phyloP scores from a whole-genome alignment of 2,113 vertebrate genomes.

The Todiramphus chloris region DNA sequence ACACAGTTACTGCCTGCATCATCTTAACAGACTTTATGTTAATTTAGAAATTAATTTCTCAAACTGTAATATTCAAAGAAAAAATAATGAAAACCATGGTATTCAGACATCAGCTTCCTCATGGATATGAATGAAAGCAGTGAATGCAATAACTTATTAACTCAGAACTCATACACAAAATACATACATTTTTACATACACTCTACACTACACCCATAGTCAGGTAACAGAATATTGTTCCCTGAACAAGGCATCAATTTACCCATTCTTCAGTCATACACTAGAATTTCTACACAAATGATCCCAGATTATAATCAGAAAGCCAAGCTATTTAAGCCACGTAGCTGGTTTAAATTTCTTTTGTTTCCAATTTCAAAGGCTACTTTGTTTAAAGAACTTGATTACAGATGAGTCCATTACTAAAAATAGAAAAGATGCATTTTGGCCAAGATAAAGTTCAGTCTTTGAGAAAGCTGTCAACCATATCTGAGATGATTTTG shows the following conservation, averaged over 20 bases:
- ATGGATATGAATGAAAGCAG: background rate
- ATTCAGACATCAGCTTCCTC: background rate
- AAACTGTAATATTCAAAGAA: background rate
- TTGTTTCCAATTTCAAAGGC: background rate
- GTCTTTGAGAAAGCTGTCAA: background rate
- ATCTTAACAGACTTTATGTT: background rate
- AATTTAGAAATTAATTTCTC: background rate
- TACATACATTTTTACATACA: background rate
- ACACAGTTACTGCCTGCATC: background rate
- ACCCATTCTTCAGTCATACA: background rate
- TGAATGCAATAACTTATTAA: background rate
- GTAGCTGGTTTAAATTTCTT: background rate
- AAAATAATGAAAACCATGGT: background rate
- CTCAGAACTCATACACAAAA: background rate
- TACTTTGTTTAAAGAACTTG: background rate
- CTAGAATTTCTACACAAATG: background rate
- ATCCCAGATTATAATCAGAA: background rate
- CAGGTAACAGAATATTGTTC: background rate
- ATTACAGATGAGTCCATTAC: background rate
- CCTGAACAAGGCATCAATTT: background rate
- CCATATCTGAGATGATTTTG: background rate
- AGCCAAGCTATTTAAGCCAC: background rate
- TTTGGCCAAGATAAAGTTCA: background rate
- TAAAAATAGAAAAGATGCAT: background rate
- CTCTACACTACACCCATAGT: background rate